Conservation (phyloP, 1,140 invertebrate genomes). For the Bombus pascuorum region DNA sequence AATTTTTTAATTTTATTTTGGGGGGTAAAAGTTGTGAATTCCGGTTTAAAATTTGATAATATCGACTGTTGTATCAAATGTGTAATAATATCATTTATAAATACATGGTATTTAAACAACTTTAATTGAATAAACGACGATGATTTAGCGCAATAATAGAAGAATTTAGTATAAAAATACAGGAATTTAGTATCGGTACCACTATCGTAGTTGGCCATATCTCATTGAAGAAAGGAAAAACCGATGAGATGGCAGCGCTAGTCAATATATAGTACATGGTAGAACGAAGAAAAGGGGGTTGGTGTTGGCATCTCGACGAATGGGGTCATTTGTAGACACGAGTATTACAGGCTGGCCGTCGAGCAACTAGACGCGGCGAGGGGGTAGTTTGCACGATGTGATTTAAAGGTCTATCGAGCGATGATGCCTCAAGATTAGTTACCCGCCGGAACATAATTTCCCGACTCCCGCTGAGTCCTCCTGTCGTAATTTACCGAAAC, state of each 20-base stretch:
- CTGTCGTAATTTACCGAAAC: conserved; percentile 52
- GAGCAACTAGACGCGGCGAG: conserved; percentile 15
- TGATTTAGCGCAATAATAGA: neutral
- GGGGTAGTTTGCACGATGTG: conserved; percentile 60
- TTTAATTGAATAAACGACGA: no score
- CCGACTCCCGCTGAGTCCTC: conserved; percentile 34
- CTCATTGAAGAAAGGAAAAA: neutral
- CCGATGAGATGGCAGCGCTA: neutral
- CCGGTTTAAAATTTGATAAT: no score
- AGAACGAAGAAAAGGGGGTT: conserved; percentile 4
- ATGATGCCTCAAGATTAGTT: conserved; percentile 72
- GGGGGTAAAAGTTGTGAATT: no score
- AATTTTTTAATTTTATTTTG: neutral
- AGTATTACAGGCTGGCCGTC: conserved; percentile 62
- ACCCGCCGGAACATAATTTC: conserved; percentile 66
- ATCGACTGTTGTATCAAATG: no score
- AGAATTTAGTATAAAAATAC: neutral
- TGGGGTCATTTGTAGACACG: conserved; percentile 72
- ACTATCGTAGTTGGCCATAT: neutral
- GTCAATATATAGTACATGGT: neutral
- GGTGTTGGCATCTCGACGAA: conserved; percentile 68
- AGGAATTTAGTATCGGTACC: neutral
- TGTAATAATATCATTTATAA: no score
- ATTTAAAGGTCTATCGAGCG: conserved; percentile 73
- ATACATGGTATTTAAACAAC: no score